phyloP scores from a whole-genome alignment of 2,888 invertebrate genomes.

The Heliconius hortense region DNA sequence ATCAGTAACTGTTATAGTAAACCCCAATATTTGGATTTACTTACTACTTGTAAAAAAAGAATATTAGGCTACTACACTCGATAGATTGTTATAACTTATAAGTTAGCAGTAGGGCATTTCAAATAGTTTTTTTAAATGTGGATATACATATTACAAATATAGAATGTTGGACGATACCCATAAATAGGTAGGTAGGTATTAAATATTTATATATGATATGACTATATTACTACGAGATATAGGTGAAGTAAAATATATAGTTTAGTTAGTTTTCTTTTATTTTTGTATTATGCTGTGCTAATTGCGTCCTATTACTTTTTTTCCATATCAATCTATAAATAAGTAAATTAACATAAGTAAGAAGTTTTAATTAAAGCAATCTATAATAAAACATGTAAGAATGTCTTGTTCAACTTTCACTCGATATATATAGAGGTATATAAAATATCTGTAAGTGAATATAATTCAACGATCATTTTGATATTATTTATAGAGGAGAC shows the following conservation, averaged over 20 bases:
- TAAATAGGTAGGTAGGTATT: no score
- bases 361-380: slow-evolving; percentile 32
- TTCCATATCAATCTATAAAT: slow-evolving; percentile 8
- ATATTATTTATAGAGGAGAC: neutral
- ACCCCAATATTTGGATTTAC: slow-evolving; percentile 68
- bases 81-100: slow-evolving; percentile 59
- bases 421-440: slow-evolving; percentile 18
- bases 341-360: slow-evolving; percentile 37
- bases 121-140: no score
- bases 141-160: no score
- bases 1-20: slow-evolving; percentile 73
- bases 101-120: no score
- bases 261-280: no score
- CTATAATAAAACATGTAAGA: slow-evolving; percentile 38
- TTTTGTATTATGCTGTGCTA: no score
- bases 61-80: slow-evolving; percentile 54
- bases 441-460: slow-evolving; percentile 1
- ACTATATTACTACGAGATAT: no score
- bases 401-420: slow-evolving; percentile 39
- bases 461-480: slow-evolving; percentile 6
- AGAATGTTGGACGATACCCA: no score
- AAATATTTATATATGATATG: no score
- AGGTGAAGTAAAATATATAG: no score
- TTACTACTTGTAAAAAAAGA: slow-evolving; percentile 46
- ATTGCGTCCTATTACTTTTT: no score